A percentile compares a stretch with the other conserved stretches of the same genome.
phyloP scores from a whole-genome alignment of 2,797 vertebrate species.

The Coccyzus lansbergi region DNA sequence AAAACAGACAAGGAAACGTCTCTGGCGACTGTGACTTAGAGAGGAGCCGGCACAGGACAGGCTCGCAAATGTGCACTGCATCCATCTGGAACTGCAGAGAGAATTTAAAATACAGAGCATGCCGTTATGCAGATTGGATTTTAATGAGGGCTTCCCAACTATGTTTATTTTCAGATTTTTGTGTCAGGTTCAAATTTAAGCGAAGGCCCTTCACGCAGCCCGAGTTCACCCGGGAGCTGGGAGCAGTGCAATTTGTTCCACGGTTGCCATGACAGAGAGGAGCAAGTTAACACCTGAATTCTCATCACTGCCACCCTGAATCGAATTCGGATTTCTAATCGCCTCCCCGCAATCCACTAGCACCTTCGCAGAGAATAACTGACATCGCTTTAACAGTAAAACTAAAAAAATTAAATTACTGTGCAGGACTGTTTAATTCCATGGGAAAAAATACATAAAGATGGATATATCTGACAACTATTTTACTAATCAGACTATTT shows the following conservation, averaged over 20 bases:
- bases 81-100: background rate
- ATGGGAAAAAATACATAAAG: background rate
- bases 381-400: background rate
- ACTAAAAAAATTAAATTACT: background rate
- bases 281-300: background rate
- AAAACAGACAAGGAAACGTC: background rate
- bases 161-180: background rate
- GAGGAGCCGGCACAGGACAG: background rate
- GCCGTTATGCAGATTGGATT: background rate
- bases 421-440: background rate
- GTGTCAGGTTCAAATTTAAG: background rate
- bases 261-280: background rate
- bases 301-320: background rate
- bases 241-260: background rate
- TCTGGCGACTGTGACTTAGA: background rate
- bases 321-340: background rate
- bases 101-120: background rate
- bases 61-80: background rate
- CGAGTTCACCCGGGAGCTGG: background rate
- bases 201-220: background rate
- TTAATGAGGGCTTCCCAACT: background rate
- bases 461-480: background rate
- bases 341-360: background rate
- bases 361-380: background rate
- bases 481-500: slow-evolving; percentile 62